Evolutionary conservation across 2,113 vertebrate genomes (phyloP), one percentile per base, ranked within the genome.

Genomic region (Oreochromis aureus): DNA sequence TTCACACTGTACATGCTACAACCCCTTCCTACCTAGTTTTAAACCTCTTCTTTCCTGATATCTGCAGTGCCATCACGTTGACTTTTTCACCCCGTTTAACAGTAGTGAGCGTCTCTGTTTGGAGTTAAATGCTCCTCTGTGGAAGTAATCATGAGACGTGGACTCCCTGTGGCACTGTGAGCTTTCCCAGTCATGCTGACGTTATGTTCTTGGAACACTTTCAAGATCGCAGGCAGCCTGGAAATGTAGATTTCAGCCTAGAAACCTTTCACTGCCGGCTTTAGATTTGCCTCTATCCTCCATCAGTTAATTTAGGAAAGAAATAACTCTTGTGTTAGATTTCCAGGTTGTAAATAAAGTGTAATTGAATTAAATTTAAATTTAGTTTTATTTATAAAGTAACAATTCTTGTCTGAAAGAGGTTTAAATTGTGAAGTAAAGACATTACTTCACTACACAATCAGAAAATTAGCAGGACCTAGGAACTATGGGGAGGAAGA

Each of bases 121-220:
- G 48, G 30, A 73, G 63, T 30, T 66, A 30, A 93, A 85, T 13
- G 51, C 86, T 89, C 73, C 80, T 92, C 86, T 92, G 89, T 92
- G 92, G 86, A 86, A 87, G 84, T 58, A 63, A 93, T 95, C 92
- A 92, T 92, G 89, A 90, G 92, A 95, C 48, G 79, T 94, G 90
- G 94, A 91, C 90, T 87, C 93, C 79, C 81, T 83, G 79, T 86
- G 87, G 90, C 86, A 80, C 80, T 6, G 76, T 9, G 13, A 92
- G 83, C 80, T 79, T 82, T 71, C 55, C 44, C 79, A 71, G 89
- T 84, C 89, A 86, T 55, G 82, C 84, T 92, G 89, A 93, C 85
- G 89, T 93, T 89, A 91, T 93, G 84, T 92, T 93, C 85, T 91
- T 95, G 95, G 90, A 85, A 53, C 24, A 2, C 7, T 6, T 36